These are phyloP conservation scores for Scaptomyza hsui DNA, from an alignment of 1,140 invertebrate species.

Conservation along the genomic window DNA sequence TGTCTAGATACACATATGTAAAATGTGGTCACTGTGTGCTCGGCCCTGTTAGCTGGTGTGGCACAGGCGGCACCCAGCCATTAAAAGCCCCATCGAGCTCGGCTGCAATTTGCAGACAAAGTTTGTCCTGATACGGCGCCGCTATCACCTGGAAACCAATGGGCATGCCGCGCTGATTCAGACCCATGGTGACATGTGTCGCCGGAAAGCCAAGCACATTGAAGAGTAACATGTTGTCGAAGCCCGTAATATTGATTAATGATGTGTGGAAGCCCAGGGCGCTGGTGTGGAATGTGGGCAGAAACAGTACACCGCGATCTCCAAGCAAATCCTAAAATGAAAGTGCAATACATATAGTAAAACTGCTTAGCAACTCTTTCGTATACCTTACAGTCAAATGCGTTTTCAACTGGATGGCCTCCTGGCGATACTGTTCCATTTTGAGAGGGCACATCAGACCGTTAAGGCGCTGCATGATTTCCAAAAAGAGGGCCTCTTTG, in stretches of 20 bases:
- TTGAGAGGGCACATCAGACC: slow-evolving; percentile 35
- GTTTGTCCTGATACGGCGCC: slow-evolving; percentile 88
- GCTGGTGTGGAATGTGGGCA: slow-evolving; percentile 88
- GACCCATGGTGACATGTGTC: slow-evolving; percentile 89
- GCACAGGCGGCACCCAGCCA: slow-evolving; percentile 88
- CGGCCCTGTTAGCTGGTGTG: slow-evolving; percentile 29
- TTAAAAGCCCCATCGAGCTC: slow-evolving; percentile 91
- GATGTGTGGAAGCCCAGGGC: slow-evolving; percentile 88
- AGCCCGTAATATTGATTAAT: slow-evolving; percentile 86
- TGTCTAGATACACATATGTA: background rate
- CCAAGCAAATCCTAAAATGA: slow-evolving; percentile 85
- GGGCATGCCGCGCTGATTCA: slow-evolving; percentile 87
- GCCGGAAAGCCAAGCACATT: slow-evolving; percentile 91
- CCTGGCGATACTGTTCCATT: slow-evolving; percentile 50
- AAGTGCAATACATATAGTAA: background rate
- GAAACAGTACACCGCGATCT: slow-evolving; percentile 89
- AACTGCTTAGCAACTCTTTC: background rate
- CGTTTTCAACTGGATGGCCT: slow-evolving; percentile 32
- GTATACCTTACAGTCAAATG: slow-evolving; percentile 52
- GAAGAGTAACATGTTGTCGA: slow-evolving; percentile 89
- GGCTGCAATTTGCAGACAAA: slow-evolving; percentile 90
- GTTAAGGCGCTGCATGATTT: slow-evolving; percentile 63
- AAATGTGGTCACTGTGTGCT: background rate
- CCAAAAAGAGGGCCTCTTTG: slow-evolving; percentile 69
- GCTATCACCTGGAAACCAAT: slow-evolving; percentile 90